Evolutionary conservation across 2,797 vertebrate species (phyloP).

Genomic region (Crenuchus spilurus): DNA sequence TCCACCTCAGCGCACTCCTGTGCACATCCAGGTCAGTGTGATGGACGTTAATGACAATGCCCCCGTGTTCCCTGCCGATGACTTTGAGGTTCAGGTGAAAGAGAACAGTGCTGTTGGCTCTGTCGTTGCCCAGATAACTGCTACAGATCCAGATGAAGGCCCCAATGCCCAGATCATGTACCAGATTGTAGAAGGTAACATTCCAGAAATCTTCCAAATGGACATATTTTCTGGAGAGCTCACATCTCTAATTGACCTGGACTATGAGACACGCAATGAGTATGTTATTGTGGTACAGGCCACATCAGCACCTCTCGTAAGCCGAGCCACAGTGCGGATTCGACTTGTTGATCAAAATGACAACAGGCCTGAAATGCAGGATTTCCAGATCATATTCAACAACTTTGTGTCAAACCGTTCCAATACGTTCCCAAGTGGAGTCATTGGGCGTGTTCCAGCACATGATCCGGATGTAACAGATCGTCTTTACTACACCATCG

Average conservation of each 20-base stretch:
- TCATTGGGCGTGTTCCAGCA: constrained; percentile 93
- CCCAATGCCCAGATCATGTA: constrained; percentile 98
- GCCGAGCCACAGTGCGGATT: constrained; percentile 93
- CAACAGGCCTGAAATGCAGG: constrained; percentile 90
- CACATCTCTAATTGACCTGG: constrained; percentile 96
- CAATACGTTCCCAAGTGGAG: constrained; percentile 93
- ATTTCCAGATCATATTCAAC: constrained; percentile 99
- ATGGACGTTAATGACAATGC: constrained; percentile 97
- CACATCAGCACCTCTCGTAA: constrained; percentile 96
- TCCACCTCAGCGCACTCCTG: constrained; percentile 90
- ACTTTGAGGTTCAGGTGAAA: constrained; percentile 94
- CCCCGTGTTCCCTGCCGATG: constrained; percentile 93
- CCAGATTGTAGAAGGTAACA: constrained; percentile 98
- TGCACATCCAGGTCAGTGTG: constrained; percentile 92
- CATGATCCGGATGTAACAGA: constrained; percentile 95
- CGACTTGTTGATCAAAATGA: constrained; percentile 95
- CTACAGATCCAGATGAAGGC: constrained; percentile 92
- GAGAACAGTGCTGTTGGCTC: constrained; percentile 97
- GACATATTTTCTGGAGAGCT: constrained; percentile 99
- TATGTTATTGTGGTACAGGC: constrained; percentile 97
- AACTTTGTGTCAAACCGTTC: constrained; percentile 97
- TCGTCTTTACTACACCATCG: constrained; percentile 92
- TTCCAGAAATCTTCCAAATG: constrained; percentile 98
- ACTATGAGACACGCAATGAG: constrained; percentile 91
- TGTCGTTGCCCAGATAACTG: constrained; percentile 93